Evolutionary conservation across 2,888 invertebrate genomes (phyloP).

Genomic region (Cordilura impudica): DNA sequence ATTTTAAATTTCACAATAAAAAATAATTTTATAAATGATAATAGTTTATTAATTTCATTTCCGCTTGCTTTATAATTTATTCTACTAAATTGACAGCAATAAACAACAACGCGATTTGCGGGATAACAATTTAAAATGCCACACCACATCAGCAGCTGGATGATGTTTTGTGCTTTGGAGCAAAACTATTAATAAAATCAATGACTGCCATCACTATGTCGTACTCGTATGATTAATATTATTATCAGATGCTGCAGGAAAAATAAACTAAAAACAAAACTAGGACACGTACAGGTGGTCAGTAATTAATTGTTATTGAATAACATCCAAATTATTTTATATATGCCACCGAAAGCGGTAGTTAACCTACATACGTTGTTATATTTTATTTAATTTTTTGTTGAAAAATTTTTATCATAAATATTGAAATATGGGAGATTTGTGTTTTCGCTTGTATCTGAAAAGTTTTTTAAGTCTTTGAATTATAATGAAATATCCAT

Average conservation of each 20-base stretch:
- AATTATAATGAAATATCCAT: too few species aligned
- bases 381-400: too few species aligned
- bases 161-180: not conserved
- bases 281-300: constrained; percentile 34
- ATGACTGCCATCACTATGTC: constrained; percentile 2
- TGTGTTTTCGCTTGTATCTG: too few species aligned
- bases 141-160: not conserved
- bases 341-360: not conserved
- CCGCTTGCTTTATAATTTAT: constrained; percentile 46
- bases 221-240: constrained; percentile 50
- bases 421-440: too few species aligned
- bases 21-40: not conserved
- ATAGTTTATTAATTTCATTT: constrained; percentile 51
- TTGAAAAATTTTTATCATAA: too few species aligned
- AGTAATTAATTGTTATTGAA: constrained; percentile 37
- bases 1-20: too few species aligned
- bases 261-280: not conserved
- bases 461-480: too few species aligned
- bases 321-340: constrained; percentile 22
- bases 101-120: too few species aligned
- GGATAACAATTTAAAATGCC: not conserved
- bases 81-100: constrained; percentile 13
- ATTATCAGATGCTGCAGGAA: constrained; percentile 38
- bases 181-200: not conserved
- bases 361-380: too few species aligned